Percentiles rank a stretch among this genome's conserved stretches.
These are phyloP conservation scores for Baronia brevicornis DNA, from an alignment of 2,888 invertebrate species.

Conservation along the genomic window DNA sequence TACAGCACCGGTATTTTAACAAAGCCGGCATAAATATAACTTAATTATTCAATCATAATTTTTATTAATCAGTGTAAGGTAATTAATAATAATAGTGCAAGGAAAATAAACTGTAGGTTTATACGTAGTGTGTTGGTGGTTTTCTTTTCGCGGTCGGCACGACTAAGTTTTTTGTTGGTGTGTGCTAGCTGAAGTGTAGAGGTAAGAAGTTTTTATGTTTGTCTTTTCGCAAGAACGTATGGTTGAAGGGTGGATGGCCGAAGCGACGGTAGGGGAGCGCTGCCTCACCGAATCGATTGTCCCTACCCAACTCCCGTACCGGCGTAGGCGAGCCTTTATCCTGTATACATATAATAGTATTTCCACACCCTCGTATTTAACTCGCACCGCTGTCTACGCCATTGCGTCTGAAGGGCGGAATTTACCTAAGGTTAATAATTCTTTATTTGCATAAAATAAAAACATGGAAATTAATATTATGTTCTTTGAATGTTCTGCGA, in stretches of 20 bases:
- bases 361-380: slow-evolving; percentile 46
- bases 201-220: slow-evolving; percentile 60
- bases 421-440: slow-evolving; percentile 26
- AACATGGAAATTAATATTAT: no score
- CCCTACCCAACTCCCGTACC: slow-evolving; percentile 26
- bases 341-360: slow-evolving; percentile 17
- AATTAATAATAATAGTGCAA: slow-evolving; percentile 55
- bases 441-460: slow-evolving; percentile 11
- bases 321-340: slow-evolving; percentile 25
- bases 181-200: slow-evolving; percentile 60
- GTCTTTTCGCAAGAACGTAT: slow-evolving; percentile 28
- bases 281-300: slow-evolving; percentile 63
- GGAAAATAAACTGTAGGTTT: slow-evolving; percentile 30
- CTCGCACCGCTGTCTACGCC: slow-evolving; percentile 35
- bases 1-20: slow-evolving; percentile 39
- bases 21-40: slow-evolving; percentile 33
- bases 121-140: slow-evolving; percentile 55
- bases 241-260: slow-evolving; percentile 28
- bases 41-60: slow-evolving; percentile 18
- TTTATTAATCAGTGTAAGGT: slow-evolving; percentile 49
- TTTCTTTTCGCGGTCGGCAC: slow-evolving; percentile 62
- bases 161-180: slow-evolving; percentile 60
- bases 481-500: no score
- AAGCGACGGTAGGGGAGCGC: slow-evolving; percentile 46
- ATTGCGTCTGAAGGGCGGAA: slow-evolving; percentile 50